phyloP scores from a whole-genome alignment of 2,113 vertebrate genomes.

The Phrynosoma blainvillii region DNA sequence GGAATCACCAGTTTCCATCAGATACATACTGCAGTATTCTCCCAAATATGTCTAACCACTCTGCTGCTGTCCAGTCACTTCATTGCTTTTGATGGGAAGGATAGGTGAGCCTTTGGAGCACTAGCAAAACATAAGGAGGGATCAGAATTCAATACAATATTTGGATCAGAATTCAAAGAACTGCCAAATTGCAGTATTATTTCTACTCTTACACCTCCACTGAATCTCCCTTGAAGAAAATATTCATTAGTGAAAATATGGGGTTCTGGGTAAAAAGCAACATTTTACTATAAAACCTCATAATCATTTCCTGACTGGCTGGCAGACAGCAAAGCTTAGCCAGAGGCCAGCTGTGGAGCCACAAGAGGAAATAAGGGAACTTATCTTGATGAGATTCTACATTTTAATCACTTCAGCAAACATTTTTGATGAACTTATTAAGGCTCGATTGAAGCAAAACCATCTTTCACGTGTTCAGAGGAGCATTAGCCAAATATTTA shows the following conservation, averaged over 20 bases:
- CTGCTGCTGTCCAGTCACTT: too few species aligned
- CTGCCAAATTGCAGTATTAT: neutral
- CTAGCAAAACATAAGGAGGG: too few species aligned
- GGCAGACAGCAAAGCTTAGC: conserved; percentile 16
- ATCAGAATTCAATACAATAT: too few species aligned
- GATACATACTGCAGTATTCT: too few species aligned
- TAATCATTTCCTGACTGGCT: neutral
- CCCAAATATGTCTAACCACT: too few species aligned
- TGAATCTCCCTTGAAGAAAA: neutral
- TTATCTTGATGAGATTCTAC: conserved; percentile 18
- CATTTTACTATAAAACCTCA: neutral
- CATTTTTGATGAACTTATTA: conserved; percentile 26
- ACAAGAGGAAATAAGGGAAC: conserved; percentile 40
- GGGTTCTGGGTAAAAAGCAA: neutral
- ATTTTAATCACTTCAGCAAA: conserved; percentile 39
- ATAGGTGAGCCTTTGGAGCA: too few species aligned
- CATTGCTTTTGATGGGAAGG: too few species aligned
- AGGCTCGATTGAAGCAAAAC: neutral
- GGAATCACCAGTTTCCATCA: neutral
- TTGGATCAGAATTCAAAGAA: too few species aligned
- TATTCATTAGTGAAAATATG: conserved; percentile 8
- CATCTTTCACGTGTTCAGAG: conserved; percentile 7
- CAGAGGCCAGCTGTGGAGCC: conserved; percentile 16
- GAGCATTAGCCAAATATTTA: conserved; percentile 27
- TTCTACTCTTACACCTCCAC: neutral